Conservation (phyloP, 1,140 invertebrate genomes). For the Drosophila dunni region DNA sequence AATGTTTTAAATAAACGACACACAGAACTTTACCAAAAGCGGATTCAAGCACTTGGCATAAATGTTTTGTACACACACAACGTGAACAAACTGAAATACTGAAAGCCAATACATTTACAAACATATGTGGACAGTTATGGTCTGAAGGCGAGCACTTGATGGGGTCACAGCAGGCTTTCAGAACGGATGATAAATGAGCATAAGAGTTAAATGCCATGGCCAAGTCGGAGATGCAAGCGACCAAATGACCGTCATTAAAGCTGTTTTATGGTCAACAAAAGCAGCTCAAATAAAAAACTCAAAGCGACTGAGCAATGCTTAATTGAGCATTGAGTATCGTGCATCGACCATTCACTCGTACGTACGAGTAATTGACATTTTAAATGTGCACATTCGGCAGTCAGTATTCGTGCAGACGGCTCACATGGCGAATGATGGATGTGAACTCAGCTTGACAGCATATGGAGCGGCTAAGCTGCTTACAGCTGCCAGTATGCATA, state of each 20-base stretch:
- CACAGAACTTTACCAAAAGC: constrained; percentile 53
- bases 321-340: constrained; percentile 50
- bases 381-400: constrained; percentile 51
- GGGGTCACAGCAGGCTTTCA: constrained; percentile 63
- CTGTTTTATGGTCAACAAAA: constrained; percentile 71
- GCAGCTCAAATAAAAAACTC: constrained; percentile 31
- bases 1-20: constrained; percentile 71
- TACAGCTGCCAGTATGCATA: constrained; percentile 64
- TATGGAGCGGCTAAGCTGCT: constrained; percentile 65
- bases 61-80: constrained; percentile 61
- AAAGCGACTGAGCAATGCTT: constrained; percentile 30
- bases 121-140: constrained; percentile 29
- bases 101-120: constrained; percentile 45
- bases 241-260: constrained; percentile 76
- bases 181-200: constrained; percentile 75
- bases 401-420: constrained; percentile 4
- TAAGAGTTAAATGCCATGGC: constrained; percentile 73
- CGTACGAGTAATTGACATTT: constrained; percentile 64
- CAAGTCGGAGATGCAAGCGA: constrained; percentile 42
- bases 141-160: constrained; percentile 48
- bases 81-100: constrained; percentile 43
- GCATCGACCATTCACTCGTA: not conserved
- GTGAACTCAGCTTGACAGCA: constrained; percentile 24
- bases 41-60: constrained; percentile 60
- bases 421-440: constrained; percentile 57